Evolutionary conservation across 1,140 invertebrate species (phyloP), one percentile per base, ranked within the genome.

Genomic region (Pemphigus obesinymphae): DNA sequence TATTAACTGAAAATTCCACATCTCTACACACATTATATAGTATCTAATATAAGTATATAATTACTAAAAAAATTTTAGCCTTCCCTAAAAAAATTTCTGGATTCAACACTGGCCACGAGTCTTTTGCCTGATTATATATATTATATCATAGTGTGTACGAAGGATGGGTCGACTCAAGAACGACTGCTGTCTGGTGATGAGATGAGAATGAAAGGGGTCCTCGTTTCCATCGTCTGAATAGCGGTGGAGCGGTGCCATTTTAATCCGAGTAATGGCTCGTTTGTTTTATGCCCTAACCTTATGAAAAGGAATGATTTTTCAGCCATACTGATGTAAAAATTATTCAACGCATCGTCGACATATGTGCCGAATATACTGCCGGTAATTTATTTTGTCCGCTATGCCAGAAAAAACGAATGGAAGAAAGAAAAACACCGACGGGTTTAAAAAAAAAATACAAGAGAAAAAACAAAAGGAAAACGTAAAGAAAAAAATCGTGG

Each of bases 211-310:
- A 76, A 40, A 53, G 10, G 48, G 53, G 3, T 58, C 68, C 1
- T 70, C 23, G 31, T n/a, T n/a, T n/a, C n/a, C 45, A 4, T 20
- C 45, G 11, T 20, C 37, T 10, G 72, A 29, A 15, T 40, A 17
- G 50, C 13, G 50, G 73, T 20, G 29, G 53, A 61, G 55, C 17
- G 37, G 75, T 78, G 34, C 76, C 37, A 40, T 80, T 80, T 80
- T 80, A 80, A 80, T 80, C 76, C 53, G 40, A 43, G 55, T 80
- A 80, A 80, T 80, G 76, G 76, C 76, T 80, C 76, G 76, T 80
- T 80, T 63, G 76, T 80, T 63, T 23, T 40, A 29, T 43, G 58
- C 55, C 76, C 11, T 61, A 11, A 43, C 37, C 37, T 61, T 78
- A 78, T 78, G 75, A 78, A 78, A 78, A 78, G 75, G 34, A 58